Conservation (phyloP, 1,140 invertebrate genomes). For the Drosophila tristis region DNA sequence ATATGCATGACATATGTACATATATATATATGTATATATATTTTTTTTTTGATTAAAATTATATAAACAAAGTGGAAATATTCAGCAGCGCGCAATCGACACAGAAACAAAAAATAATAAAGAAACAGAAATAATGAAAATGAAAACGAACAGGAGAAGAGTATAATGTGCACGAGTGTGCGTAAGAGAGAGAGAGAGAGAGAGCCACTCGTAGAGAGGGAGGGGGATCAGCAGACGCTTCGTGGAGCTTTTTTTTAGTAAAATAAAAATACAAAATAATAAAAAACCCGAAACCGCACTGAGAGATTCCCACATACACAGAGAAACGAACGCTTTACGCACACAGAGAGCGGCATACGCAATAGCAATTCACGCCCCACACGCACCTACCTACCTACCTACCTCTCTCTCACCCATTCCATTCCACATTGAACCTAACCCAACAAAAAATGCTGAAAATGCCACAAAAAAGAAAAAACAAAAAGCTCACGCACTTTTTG, state of each 20-base stretch:
- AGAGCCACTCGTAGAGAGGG: neutral
- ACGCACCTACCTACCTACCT: conserved; percentile 42
- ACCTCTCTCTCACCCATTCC: neutral
- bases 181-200: conserved; percentile 34
- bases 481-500: conserved; percentile 58
- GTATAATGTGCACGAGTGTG: conserved; percentile 17
- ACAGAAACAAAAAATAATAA: conserved; percentile 68
- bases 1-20: conserved; percentile 12
- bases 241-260: conserved; percentile 50
- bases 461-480: conserved; percentile 37
- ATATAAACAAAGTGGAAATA: conserved; percentile 84
- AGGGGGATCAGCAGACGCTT: neutral
- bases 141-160: conserved; percentile 55
- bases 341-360: conserved; percentile 21
- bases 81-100: conserved; percentile 82
- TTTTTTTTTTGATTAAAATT: conserved; percentile 78
- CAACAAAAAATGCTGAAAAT: conserved; percentile 74
- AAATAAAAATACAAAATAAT: conserved; percentile 12
- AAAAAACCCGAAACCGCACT: conserved; percentile 48
- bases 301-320: conserved; percentile 57
- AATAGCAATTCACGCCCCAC: conserved; percentile 61
- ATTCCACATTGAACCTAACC: conserved; percentile 73
- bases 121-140: conserved; percentile 72
- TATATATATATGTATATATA: conserved; percentile 13
- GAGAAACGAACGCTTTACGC: conserved; percentile 17